Evolutionary conservation across 2,113 vertebrate genomes (phyloP).

Genomic region (Hirundichthys speculiger): DNA sequence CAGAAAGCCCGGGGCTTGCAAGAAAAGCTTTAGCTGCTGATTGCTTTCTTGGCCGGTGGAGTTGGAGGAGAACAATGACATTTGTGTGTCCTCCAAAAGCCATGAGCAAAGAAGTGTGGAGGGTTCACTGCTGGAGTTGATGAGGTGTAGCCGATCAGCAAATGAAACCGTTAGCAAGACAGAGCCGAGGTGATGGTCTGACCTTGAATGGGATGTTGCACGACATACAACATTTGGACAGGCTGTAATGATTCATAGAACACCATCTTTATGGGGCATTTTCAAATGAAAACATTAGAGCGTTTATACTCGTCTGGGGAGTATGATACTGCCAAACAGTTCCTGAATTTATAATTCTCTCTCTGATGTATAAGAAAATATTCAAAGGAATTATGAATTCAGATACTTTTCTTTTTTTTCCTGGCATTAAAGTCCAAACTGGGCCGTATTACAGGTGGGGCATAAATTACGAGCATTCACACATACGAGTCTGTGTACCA

Average conservation of each 20-base stretch:
- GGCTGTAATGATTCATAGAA: conserved; percentile 42
- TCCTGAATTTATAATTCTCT: no score
- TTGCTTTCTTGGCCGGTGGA: conserved; percentile 61
- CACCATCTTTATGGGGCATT: conserved; percentile 43
- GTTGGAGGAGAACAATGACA: conserved; percentile 74
- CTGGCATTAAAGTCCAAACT: no score
- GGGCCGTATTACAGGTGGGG: no score
- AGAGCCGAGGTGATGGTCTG: conserved; percentile 58
- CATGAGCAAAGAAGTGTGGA: conserved; percentile 50
- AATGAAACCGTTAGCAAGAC: conserved; percentile 74
- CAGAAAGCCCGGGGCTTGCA: conserved; percentile 65
- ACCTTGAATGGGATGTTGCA: conserved; percentile 65
- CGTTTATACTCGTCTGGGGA: background rate
- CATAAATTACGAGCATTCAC: no score
- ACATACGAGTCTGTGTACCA: no score
- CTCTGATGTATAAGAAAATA: no score
- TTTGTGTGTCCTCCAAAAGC: conserved; percentile 76
- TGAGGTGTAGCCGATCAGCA: conserved; percentile 77
- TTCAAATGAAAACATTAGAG: conserved; percentile 25
- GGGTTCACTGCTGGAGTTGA: conserved; percentile 74
- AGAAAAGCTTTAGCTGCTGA: conserved; percentile 68
- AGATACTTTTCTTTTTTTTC: no score
- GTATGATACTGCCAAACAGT: no score
- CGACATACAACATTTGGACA: conserved; percentile 62
- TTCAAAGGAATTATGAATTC: no score